Evolutionary conservation across 23 tunicate species (phyloP).

Genomic region (Pegea sp.): DNA sequence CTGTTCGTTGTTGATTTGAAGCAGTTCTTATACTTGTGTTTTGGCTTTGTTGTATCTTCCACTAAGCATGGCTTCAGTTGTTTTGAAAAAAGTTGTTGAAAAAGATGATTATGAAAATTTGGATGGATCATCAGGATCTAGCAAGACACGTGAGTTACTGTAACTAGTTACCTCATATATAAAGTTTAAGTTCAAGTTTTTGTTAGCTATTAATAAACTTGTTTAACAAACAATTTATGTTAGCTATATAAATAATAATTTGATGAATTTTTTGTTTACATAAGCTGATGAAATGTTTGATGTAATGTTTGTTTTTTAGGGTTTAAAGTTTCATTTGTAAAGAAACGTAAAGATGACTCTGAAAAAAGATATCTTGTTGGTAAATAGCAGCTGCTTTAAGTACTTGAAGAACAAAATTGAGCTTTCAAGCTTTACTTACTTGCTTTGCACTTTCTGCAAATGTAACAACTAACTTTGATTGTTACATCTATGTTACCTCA

Average conservation of each 20-base stretch:
- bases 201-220: no score
- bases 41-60: no score
- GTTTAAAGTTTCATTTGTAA: conserved; percentile 67
- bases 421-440: not conserved
- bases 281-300: no score
- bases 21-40: no score
- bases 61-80: conserved; percentile 1
- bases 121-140: not conserved
- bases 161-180: no score
- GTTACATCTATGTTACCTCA: no score
- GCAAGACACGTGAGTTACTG: not conserved
- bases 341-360: conserved; percentile 26
- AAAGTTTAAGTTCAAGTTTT: no score
- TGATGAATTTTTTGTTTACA: no score
- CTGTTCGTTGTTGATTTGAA: no score
- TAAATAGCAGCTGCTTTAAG: no score
- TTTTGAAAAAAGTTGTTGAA: not conserved
- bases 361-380: conserved; percentile 77
- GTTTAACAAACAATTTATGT: no score
- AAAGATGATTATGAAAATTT: not conserved
- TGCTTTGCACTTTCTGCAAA: not conserved
- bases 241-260: no score
- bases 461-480: conserved; percentile 1
- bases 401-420: not conserved
- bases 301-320: conserved; percentile 56